Evolutionary conservation across 2,113 vertebrate genomes (phyloP).

Genomic region (Aramus guarauna): DNA sequence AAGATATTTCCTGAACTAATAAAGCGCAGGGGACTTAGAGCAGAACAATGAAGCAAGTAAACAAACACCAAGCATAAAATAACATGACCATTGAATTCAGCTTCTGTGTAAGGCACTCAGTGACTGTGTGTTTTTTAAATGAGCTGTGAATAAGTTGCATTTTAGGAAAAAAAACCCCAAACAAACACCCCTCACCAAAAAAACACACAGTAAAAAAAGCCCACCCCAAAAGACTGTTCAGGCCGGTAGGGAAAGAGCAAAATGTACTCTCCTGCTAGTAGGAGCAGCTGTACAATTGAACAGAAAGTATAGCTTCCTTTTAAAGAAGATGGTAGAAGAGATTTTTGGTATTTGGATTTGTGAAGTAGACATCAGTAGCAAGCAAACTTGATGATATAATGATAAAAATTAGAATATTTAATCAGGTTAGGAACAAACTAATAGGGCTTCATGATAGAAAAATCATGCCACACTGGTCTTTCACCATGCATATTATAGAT

Average conservation of each 20-base stretch:
- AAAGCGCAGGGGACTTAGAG: slow-evolving; percentile 48
- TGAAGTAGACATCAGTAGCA: background rate
- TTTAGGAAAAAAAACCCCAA: background rate
- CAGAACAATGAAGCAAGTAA: slow-evolving; percentile 27
- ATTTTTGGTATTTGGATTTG: background rate
- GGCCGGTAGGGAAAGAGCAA: background rate
- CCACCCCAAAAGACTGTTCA: background rate
- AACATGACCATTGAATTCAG: background rate
- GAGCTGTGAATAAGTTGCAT: background rate
- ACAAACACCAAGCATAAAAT: slow-evolving; percentile 22
- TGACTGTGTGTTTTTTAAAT: background rate
- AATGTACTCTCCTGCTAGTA: background rate
- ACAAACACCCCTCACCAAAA: no score
- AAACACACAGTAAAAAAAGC: background rate
- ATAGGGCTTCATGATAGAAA: background rate
- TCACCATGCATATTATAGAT: rapidly evolving
- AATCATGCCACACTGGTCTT: background rate
- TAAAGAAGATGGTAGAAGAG: background rate
- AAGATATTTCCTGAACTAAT: slow-evolving; percentile 56
- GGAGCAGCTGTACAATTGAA: background rate
- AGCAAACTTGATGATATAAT: background rate
- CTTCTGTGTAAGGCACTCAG: background rate
- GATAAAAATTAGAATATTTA: background rate
- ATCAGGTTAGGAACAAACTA: background rate
- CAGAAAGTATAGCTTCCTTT: background rate